A percentile compares a stretch with the other conserved stretches of the same genome.
phyloP scores from a whole-genome alignment of 2,113 vertebrate genomes.

The Rousettus leschenaultii region DNA sequence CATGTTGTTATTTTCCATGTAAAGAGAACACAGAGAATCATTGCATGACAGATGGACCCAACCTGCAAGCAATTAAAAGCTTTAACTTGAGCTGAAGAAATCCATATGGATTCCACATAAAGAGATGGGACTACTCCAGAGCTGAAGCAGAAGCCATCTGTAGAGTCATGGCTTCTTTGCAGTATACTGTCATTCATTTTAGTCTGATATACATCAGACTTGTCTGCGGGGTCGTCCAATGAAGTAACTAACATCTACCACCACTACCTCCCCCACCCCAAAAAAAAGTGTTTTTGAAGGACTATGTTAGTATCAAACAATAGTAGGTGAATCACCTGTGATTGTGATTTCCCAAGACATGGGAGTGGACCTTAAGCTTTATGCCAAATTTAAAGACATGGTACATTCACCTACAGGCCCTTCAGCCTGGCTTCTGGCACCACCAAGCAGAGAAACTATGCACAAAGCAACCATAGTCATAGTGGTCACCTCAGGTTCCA shows the following conservation, averaged over 20 bases:
- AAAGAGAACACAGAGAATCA: background rate
- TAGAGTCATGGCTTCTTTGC: background rate
- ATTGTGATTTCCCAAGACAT: background rate
- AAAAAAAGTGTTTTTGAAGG: background rate
- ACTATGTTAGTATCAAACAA: background rate
- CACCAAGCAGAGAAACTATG: background rate
- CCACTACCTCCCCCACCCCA: too few species aligned
- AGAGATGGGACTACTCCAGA: background rate
- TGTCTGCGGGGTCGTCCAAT: background rate
- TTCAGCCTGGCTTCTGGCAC: background rate
- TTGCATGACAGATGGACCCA: background rate
- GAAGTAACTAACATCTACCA: background rate
- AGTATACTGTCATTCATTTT: background rate
- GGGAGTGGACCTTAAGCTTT: background rate
- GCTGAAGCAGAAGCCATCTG: background rate
- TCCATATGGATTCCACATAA: background rate
- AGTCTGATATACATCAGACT: background rate
- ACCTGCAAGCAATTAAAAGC: background rate
- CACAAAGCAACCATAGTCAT: accelerated
- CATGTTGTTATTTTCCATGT: background rate
- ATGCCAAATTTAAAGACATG: background rate
- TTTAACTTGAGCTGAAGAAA: constrained; percentile 28
- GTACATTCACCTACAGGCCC: background rate
- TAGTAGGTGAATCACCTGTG: background rate
- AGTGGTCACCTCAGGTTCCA: constrained; percentile 62